A percentile compares a stretch with the other conserved stretches of the same genome.
phyloP scores from a whole-genome alignment of 2,888 invertebrate genomes.

The Neria commutata region DNA sequence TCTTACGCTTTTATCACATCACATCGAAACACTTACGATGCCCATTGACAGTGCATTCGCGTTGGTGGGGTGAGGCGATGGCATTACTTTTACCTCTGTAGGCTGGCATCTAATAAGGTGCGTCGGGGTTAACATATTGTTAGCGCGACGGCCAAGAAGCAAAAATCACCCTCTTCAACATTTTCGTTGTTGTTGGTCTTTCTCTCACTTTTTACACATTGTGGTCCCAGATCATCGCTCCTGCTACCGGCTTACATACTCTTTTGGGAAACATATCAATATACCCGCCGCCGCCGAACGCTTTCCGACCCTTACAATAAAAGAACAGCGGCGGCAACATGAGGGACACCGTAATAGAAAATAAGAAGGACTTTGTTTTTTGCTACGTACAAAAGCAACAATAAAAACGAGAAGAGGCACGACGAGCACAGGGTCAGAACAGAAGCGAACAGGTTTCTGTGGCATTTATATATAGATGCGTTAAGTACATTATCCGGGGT shows the following conservation, averaged over 20 bases:
- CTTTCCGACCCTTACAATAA: conserved; percentile 28
- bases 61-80: neutral
- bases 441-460: conserved; percentile 43
- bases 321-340: conserved; percentile 36
- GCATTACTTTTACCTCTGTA: too few species aligned
- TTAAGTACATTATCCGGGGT: conserved; percentile 61
- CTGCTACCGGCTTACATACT: conserved; percentile 45
- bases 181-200: conserved; percentile 30
- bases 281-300: conserved; percentile 32
- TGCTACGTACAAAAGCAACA: conserved; percentile 44
- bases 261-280: conserved; percentile 59
- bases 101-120: conserved; percentile 37
- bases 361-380: conserved; percentile 7
- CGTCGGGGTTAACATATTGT: conserved; percentile 61
- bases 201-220: conserved; percentile 55
- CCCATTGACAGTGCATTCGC: neutral
- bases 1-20: conserved; percentile 13
- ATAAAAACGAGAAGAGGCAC: conserved; percentile 32
- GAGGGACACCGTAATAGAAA: neutral
- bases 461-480: conserved; percentile 57
- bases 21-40: conserved; percentile 9
- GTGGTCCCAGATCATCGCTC: conserved; percentile 52
- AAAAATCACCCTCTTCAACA: conserved; percentile 36
- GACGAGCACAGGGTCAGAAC: conserved; percentile 3
- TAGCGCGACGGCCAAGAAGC: conserved; percentile 33